Base-by-base conservation (phyloP, 2,797 vertebrate species). In the Neopelma chrysocephalum region DNA sequence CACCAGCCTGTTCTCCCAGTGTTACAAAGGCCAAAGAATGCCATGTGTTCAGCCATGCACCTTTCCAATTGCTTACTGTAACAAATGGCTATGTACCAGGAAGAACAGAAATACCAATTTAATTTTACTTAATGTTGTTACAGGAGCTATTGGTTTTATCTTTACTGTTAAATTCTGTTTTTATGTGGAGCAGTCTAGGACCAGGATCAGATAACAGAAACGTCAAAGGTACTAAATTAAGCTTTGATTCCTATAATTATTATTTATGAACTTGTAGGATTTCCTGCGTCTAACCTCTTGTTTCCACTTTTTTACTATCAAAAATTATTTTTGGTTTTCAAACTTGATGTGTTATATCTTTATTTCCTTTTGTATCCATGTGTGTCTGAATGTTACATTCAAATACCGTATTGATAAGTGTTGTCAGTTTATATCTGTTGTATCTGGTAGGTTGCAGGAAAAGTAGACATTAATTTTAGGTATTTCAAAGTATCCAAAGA, bases 51-150 rank as follows among this genome's bases (percentile, higher is more conserved):
- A 48, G 50, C 42, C 22, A 2, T 18, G 23, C 43, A 1, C 40
- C 4, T 2, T 57, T 66, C 3, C 32, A 58, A 47, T 69, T 68
- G 61, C 60, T 94, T 58, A 16, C 62, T 34, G 61, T 36, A 88
- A 53, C 31, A 51, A 95, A 93, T 45, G 54, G 25, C 29, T 42
- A 0, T n/a, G 2, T 61, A 86, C 53, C 84, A 93, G 94, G 87
- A 92, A 90, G 85, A 48, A 34, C 47, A 87, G 91, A 85, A 91
- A 87, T 85, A 78, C 12, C 84, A 87, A 85, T 92, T 93, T 75
- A 89, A 73, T 89, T 96, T 75, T 34, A 71, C 64, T 80, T 94
- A 86, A 94, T 78, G 54, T 18, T 9, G 53, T 96, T 95, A 87
- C 3, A 34, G 72, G 31, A 87, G n/a, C 76, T 85, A 31, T 95